Conservation (phyloP, 2,797 vertebrate species). For the Pseudochaenichthys georgianus region DNA sequence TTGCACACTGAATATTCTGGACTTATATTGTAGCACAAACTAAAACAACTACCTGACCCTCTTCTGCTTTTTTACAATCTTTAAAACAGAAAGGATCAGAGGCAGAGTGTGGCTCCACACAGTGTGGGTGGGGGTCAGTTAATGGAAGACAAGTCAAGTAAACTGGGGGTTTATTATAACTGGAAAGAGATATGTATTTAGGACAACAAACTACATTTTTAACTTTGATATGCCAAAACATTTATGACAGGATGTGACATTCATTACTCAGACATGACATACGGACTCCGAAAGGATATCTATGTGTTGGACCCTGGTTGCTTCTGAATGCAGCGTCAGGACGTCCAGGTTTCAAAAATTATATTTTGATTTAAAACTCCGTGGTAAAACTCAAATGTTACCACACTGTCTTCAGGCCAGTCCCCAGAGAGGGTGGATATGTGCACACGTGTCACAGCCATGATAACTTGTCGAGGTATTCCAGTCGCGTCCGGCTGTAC, state of each 20-base stretch:
- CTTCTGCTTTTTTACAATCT: background rate
- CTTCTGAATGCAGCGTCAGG: background rate
- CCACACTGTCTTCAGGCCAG: background rate
- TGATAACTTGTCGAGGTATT: slow-evolving; percentile 62
- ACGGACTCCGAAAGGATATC: no score
- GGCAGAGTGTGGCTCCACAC: no score
- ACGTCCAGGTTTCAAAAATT: background rate
- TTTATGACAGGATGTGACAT: no score
- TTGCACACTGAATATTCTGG: background rate
- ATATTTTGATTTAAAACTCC: slow-evolving; percentile 1
- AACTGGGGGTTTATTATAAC: no score
- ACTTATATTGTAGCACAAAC: background rate
- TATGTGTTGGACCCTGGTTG: background rate
- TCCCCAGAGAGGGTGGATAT: slow-evolving; percentile 11
- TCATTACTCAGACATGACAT: background rate
- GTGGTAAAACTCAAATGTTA: background rate
- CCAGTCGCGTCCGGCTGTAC: slow-evolving; percentile 69
- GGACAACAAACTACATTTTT: no score
- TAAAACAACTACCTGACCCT: background rate
- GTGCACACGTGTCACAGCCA: background rate
- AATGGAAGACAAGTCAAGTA: no score
- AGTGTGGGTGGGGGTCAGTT: no score
- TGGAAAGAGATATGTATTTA: no score
- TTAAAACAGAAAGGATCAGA: background rate
- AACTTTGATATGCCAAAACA: no score